Conservation (phyloP, 2,888 invertebrate species). For the Criorhina ranunculi region DNA sequence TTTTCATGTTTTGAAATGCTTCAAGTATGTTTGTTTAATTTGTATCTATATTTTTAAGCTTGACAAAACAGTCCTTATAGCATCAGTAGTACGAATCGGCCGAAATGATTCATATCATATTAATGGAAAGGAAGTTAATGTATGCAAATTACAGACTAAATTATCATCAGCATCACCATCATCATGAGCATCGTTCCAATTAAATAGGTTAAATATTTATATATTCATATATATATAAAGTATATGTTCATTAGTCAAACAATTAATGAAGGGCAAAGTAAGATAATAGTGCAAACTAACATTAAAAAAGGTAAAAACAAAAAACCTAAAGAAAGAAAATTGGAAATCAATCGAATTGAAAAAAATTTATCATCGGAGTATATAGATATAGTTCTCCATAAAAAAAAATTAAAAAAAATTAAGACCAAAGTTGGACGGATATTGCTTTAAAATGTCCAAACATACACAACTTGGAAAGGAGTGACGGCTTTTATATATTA, state of each 20-base stretch:
- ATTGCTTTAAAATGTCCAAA: conserved; percentile 38
- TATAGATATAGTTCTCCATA: conserved; percentile 31
- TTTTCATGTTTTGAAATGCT: conserved; percentile 24
- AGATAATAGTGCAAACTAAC: conserved; percentile 73
- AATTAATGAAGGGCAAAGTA: conserved; percentile 70
- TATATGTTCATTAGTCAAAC: conserved; percentile 61
- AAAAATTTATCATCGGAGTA: conserved; percentile 37
- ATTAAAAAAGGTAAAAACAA: too few species aligned
- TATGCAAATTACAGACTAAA: conserved; percentile 66
- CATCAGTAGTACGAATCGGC: conserved; percentile 32
- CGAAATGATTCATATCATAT: conserved; percentile 50
- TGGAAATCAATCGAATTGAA: conserved; percentile 42
- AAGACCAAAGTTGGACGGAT: conserved; percentile 22
- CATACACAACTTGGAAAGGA: conserved; percentile 71
- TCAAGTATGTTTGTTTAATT: conserved; percentile 4
- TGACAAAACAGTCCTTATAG: conserved; percentile 39
- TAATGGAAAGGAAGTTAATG: conserved; percentile 45
- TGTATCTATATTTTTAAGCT: conserved; percentile 8
- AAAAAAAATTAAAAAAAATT: conserved; percentile 19
- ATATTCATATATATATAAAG: conserved; percentile 17
- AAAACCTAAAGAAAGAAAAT: conserved; percentile 27
- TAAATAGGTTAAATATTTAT: conserved; percentile 52
- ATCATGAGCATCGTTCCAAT: conserved; percentile 69
- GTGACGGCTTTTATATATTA: conserved; percentile 28
- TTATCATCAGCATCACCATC: conserved; percentile 61